phyloP scores from a whole-genome alignment of 2,113 vertebrate species.

The Indri indri region DNA sequence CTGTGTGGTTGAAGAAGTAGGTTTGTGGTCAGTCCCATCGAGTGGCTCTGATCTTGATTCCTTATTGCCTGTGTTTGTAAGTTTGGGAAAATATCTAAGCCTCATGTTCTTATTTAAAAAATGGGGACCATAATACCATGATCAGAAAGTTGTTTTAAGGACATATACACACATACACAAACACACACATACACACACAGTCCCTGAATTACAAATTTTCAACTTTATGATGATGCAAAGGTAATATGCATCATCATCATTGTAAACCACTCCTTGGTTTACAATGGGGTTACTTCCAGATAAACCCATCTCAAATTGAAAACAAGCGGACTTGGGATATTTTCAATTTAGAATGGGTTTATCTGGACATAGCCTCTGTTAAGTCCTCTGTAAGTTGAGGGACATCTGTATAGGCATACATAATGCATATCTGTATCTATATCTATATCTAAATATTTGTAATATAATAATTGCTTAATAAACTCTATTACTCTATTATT shows the following conservation, averaged over 20 bases:
- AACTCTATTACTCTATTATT: neutral
- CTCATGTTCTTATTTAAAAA: neutral
- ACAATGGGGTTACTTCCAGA: neutral
- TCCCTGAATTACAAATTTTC: neutral
- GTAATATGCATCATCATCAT: neutral
- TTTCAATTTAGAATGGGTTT: neutral
- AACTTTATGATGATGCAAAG: neutral
- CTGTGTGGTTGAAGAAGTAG: fast-evolving
- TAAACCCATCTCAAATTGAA: neutral
- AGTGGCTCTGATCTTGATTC: neutral
- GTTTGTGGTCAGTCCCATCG: neutral
- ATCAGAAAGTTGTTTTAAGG: neutral
- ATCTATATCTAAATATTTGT: neutral
- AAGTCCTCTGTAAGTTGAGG: too few species aligned
- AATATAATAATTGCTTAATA: neutral
- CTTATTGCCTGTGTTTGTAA: neutral
- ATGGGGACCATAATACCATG: neutral
- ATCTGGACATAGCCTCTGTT: neutral
- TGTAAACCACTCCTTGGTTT: neutral
- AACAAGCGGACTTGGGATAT: neutral
- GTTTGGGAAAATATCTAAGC: neutral
- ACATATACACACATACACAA: neutral
- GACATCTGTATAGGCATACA: too few species aligned
- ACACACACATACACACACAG: neutral
- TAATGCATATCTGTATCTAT: neutral